phyloP scores from a whole-genome alignment of 1,140 invertebrate genomes.

The Whitmania pigra region DNA sequence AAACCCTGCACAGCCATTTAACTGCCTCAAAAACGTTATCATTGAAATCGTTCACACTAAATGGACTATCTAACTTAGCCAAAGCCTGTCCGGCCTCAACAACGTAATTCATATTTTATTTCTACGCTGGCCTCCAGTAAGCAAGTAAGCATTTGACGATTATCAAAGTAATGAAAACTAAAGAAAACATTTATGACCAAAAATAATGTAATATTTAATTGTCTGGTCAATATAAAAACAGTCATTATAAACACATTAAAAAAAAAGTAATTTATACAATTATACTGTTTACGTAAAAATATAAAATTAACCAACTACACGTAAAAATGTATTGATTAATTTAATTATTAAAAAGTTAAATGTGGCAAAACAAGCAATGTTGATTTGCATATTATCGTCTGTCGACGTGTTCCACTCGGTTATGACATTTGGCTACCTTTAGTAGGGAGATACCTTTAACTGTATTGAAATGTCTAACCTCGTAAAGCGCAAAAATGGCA shows the following conservation, averaged over 20 bases:
- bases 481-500: background rate
- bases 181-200: background rate
- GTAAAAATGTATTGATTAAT: background rate
- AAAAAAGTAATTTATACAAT: background rate
- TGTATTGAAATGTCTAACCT: too few relatives aligned
- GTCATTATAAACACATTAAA: background rate
- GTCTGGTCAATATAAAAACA: background rate
- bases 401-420: background rate
- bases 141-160: slow-evolving; percentile 3
- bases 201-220: background rate
- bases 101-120: slow-evolving; percentile 4
- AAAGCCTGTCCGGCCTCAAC: background rate
- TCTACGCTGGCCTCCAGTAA: background rate
- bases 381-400: background rate
- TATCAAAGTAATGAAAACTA: background rate
- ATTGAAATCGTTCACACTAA: background rate
- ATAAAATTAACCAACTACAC: background rate
- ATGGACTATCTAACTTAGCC: background rate
- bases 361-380: background rate
- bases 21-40: background rate
- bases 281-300: background rate
- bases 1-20: background rate
- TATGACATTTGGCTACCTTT: background rate
- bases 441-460: background rate
- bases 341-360: background rate